A percentile compares a stretch with the other conserved stretches of the same genome.
These are phyloP conservation scores for Thalpophila matura DNA, from an alignment of 2,888 invertebrate species.

Conservation along the genomic window DNA sequence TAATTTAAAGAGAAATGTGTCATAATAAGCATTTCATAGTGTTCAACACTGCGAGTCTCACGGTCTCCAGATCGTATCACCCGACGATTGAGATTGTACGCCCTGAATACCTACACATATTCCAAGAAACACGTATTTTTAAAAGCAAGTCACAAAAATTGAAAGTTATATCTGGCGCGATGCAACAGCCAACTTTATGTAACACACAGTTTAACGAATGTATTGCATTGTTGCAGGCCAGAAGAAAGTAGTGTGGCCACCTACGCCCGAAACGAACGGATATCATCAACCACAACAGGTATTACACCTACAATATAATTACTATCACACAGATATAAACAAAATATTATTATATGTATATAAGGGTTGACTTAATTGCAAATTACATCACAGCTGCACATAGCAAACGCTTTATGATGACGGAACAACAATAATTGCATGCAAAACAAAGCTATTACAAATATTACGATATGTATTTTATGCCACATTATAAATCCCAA, in stretches of 20 bases:
- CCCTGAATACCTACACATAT: constrained; percentile 64
- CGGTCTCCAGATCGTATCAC: constrained; percentile 71
- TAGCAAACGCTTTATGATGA: constrained; percentile 78
- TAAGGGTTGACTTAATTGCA: constrained; percentile 69
- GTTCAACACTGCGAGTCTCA: constrained; percentile 74
- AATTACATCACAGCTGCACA: constrained; percentile 80
- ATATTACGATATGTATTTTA: constrained; percentile 65
- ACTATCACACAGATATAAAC: constrained; percentile 13
- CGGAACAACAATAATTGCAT: constrained; percentile 75
- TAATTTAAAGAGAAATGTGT: constrained; percentile 86
- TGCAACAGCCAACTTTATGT: constrained; percentile 36
- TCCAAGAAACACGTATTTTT: constrained; percentile 58
- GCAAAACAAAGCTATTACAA: constrained; percentile 60
- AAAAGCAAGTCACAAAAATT: constrained; percentile 43
- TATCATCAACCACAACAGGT: constrained; percentile 92
- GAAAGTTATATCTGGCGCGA: constrained; percentile 31
- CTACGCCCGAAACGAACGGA: constrained; percentile 93
- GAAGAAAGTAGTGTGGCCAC: constrained; percentile 97
- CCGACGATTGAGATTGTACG: constrained; percentile 69
- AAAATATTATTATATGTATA: constrained; percentile 62
- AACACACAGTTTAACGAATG: constrained; percentile 34
- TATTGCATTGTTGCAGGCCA: constrained; percentile 91
- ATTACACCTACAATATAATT: constrained; percentile 52
- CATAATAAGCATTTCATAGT: constrained; percentile 81
- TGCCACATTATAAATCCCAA: constrained; percentile 76